Conservation (phyloP, 2,888 invertebrate species). For the Thecocarcelia acutangulata region DNA sequence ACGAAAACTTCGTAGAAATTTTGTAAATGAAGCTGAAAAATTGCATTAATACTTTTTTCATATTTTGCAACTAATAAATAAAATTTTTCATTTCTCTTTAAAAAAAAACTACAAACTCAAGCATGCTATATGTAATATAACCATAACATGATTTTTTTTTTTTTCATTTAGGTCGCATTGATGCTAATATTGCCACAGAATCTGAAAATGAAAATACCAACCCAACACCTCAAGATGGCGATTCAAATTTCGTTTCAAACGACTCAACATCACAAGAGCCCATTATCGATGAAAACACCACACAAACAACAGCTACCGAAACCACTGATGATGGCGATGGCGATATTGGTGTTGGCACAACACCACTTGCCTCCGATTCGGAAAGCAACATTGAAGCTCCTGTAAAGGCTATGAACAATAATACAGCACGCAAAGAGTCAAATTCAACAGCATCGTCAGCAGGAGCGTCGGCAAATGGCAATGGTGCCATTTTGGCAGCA, state of each 20-base stretch:
- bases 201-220: conserved; percentile 78
- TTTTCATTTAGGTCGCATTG: conserved; percentile 71
- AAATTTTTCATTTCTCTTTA: too few species aligned
- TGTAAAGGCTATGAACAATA: conserved; percentile 66
- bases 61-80: too few species aligned
- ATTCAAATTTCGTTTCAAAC: conserved; percentile 80
- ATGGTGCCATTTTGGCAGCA: conserved; percentile 71
- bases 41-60: too few species aligned
- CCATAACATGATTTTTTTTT: too few species aligned
- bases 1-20: too few species aligned
- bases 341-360: conserved; percentile 67
- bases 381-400: conserved; percentile 91
- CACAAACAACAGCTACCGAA: conserved; percentile 83
- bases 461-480: conserved; percentile 73
- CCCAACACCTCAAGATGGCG: conserved; percentile 77
- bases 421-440: conserved; percentile 59
- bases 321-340: conserved; percentile 76
- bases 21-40: too few species aligned
- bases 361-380: conserved; percentile 83
- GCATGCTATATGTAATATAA: too few species aligned
- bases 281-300: conserved; percentile 81
- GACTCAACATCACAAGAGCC: conserved; percentile 80
- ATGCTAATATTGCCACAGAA: conserved; percentile 74
- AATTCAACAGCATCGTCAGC: conserved; percentile 39
- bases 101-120: neutral